Evolutionary conservation across 2,888 invertebrate genomes (phyloP), one percentile per base, ranked within the genome.

Genomic region (Eupithecia tripunctaria): DNA sequence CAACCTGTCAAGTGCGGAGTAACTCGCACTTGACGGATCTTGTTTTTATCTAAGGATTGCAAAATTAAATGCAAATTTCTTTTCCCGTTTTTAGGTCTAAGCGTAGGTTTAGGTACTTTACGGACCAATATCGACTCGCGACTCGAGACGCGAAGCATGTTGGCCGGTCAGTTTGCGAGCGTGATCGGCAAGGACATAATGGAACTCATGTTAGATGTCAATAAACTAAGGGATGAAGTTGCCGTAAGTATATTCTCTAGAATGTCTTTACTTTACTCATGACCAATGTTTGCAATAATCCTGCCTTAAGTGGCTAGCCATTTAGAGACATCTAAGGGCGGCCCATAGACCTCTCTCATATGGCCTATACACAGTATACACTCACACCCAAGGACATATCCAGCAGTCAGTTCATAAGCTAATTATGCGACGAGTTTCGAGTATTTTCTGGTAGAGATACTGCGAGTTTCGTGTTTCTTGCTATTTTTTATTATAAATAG

Each of bases 161-260:
- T 97, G 67, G 95, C 98, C 10, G 95, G 95, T 32, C 92, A 96
- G 83, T 96, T 98, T 82, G 96, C 96, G 74, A 95, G 95, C 64
- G 96, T 96, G 78, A 95, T 98, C 78, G 97, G 97, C 77, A 97
- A 96, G 78, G 98, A 98, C 83, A 97, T 98, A 59, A 95, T 95
- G 83, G 92, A 95, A 0, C 95, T 98, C 18, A 96, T 96, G 82
- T 94, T 96, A 56, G 96, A 97, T 79, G 96, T 98, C 76, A 96
- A 96, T 71, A 95, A 95, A 67, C 95, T 98, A 67, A 96, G 97
- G 81, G 96, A 96, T 27, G 96, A 97, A 89, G 96, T 96, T 56
- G 94, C 95, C 91, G 97, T 97, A 89, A 88, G 77, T 75, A 69
- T 67, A 32, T 18, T 43, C 7, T 0, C 10, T 47, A 8, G 21